Percentiles rank a stretch among this genome's conserved stretches.
These are phyloP conservation scores for Agrypnus murinus DNA, from an alignment of 2,888 invertebrate genomes.

Conservation along the genomic window DNA sequence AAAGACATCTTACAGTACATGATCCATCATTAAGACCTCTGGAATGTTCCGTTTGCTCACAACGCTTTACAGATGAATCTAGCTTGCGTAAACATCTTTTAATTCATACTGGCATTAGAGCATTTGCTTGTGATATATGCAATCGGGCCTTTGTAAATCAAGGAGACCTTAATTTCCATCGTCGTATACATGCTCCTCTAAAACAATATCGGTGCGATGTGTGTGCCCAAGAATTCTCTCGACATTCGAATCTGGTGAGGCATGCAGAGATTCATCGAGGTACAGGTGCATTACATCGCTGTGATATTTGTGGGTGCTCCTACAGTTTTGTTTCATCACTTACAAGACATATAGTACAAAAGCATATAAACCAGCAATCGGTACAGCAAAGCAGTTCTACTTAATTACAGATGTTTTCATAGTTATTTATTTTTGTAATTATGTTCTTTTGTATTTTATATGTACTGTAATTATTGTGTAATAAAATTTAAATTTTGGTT, in stretches of 20 bases:
- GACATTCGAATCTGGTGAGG: constrained; percentile 53
- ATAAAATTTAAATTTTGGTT: no score
- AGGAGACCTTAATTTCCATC: constrained; percentile 70
- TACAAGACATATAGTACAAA: constrained; percentile 67
- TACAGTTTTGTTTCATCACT: constrained; percentile 67
- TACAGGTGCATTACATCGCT: constrained; percentile 58
- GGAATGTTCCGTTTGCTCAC: constrained; percentile 70
- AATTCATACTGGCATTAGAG: constrained; percentile 65
- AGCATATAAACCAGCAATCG: constrained; percentile 56
- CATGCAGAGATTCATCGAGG: constrained; percentile 59
- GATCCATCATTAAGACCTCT: constrained; percentile 69
- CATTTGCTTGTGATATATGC: constrained; percentile 68
- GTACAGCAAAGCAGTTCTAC: not conserved
- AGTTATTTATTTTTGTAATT: no score
- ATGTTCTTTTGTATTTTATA: no score
- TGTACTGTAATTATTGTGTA: no score
- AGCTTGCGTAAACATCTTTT: constrained; percentile 70
- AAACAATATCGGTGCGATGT: constrained; percentile 59
- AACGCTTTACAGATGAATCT: constrained; percentile 69
- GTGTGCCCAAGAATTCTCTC: constrained; percentile 57
- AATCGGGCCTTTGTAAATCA: constrained; percentile 68
- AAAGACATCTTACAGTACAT: constrained; percentile 70
- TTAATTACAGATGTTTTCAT: no score
- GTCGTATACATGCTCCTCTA: constrained; percentile 65
- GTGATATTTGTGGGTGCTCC: constrained; percentile 66